Conservation (phyloP, 1,140 invertebrate species). For the Ditylenchus dipsaci region DNA sequence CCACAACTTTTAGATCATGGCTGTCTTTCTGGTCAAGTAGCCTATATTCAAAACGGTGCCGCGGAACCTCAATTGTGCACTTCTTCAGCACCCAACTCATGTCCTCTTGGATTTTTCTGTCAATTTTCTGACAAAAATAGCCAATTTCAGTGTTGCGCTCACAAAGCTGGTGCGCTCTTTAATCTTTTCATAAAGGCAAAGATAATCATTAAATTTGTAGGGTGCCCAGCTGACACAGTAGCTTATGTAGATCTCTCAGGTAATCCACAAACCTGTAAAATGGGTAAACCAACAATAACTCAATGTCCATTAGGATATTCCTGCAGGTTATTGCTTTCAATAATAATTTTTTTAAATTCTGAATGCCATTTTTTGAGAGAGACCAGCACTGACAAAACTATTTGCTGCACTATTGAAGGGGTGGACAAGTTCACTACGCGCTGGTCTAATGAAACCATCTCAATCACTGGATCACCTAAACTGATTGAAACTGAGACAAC, state of each 20-base stretch:
- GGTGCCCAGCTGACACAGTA: slow-evolving; percentile 44
- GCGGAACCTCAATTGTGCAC: slow-evolving; percentile 43
- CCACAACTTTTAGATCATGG: slow-evolving; percentile 39
- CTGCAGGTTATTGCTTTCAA: too few relatives aligned
- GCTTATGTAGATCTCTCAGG: slow-evolving; percentile 43
- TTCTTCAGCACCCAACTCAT: slow-evolving; percentile 41
- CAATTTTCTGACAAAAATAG: slow-evolving; percentile 54
- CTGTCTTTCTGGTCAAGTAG: slow-evolving; percentile 46
- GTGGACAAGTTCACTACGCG: background rate
- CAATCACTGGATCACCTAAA: background rate
- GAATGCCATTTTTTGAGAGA: too few relatives aligned
- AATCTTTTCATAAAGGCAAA: background rate
- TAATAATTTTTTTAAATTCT: slow-evolving; percentile 11
- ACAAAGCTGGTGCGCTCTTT: slow-evolving; percentile 35
- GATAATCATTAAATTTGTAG: background rate
- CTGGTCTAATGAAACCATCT: background rate
- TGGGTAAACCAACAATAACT: background rate
- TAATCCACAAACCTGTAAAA: slow-evolving; percentile 28
- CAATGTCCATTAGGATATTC: slow-evolving; percentile 10
- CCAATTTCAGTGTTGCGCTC: slow-evolving; percentile 55
- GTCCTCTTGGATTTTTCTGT: slow-evolving; percentile 52
- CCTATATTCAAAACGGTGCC: slow-evolving; percentile 13
- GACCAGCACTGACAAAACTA: background rate
- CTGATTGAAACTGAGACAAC: background rate
- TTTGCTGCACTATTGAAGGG: slow-evolving; percentile 19